Evolutionary conservation across 2,797 vertebrate genomes (phyloP).

Genomic region (Hypotaenidia philippensis): DNA sequence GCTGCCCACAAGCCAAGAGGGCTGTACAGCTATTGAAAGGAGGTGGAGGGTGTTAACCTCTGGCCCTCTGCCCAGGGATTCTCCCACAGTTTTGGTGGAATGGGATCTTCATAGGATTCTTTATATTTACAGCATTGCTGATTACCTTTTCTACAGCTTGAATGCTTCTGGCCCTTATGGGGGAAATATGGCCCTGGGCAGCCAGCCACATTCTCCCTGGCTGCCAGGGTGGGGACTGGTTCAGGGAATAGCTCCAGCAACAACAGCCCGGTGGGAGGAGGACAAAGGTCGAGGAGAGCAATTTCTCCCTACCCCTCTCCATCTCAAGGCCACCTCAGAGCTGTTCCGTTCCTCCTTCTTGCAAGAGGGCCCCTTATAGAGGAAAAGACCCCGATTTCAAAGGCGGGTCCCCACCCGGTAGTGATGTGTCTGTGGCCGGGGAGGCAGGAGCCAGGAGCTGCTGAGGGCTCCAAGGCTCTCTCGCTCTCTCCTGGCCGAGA

Average conservation of each 20-base stretch:
- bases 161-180: fast-evolving
- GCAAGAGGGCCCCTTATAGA: fast-evolving
- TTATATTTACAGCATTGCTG: not conserved
- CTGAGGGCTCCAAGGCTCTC: not conserved
- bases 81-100: not conserved
- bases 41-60: not conserved
- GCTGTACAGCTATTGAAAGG: fast-evolving
- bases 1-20: not conserved
- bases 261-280: not conserved
- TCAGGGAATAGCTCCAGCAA: not conserved
- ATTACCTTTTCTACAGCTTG: not conserved
- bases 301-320: not conserved
- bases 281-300: not conserved
- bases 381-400: fast-evolving
- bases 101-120: not conserved
- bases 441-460: not conserved
- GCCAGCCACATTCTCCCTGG: not conserved
- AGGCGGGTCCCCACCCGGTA: fast-evolving
- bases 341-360: fast-evolving
- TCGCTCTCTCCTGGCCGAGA: not conserved
- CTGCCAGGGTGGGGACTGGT: not conserved
- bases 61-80: not conserved
- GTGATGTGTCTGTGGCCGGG: fast-evolving
- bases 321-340: fast-evolving
- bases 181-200: not conserved